phyloP scores from a whole-genome alignment of 2,113 vertebrate genomes.

The Saimiri boliviensis region DNA sequence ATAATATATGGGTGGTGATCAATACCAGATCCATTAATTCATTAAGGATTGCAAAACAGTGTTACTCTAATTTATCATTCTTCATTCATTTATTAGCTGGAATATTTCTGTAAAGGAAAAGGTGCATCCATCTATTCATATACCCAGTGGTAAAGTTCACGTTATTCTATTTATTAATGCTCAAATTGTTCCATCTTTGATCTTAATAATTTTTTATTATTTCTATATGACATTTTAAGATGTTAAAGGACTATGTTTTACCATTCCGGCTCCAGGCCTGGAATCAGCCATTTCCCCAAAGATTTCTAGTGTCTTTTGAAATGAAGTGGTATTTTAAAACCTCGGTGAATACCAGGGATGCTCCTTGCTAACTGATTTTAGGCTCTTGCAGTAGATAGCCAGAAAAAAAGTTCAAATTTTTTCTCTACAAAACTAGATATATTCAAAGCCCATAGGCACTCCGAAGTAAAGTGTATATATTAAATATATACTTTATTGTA shows the following conservation, averaged over 20 bases:
- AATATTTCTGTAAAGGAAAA: background rate
- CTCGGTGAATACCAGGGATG: background rate
- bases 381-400: background rate
- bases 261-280: background rate
- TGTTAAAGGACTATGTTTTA: background rate
- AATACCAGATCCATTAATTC: background rate
- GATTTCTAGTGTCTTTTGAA: background rate
- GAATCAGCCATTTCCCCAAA: background rate
- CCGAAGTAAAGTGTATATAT: background rate
- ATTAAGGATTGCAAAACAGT: background rate
- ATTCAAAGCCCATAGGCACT: background rate
- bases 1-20: too few species aligned
- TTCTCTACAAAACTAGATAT: background rate
- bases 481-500: background rate
- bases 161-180: background rate
- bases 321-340: background rate
- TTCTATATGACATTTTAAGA: background rate
- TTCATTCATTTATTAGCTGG: background rate
- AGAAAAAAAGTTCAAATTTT: background rate
- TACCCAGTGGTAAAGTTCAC: background rate
- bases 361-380: background rate
- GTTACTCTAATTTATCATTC: background rate
- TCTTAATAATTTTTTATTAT: background rate
- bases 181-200: background rate
- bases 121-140: background rate